Conservation (phyloP, 1,140 invertebrate species). For the Halictus rubicundus region DNA sequence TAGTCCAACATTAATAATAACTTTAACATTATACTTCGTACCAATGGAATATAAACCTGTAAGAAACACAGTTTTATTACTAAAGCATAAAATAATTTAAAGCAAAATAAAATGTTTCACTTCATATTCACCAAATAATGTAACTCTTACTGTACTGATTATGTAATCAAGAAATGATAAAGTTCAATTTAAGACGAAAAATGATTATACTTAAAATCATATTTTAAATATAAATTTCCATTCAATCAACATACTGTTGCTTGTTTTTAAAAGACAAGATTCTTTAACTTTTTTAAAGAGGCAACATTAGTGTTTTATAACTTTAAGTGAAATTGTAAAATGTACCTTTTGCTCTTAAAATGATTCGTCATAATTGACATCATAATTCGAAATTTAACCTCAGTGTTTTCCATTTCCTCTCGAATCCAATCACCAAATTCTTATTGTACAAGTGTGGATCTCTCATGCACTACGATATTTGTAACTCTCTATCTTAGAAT, state of each 20-base stretch:
- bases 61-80: slow-evolving; percentile 16
- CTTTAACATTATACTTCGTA: slow-evolving; percentile 52
- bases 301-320: not conserved
- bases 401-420: slow-evolving; percentile 11
- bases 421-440: slow-evolving; percentile 4
- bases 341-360: slow-evolving; percentile 15
- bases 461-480: not conserved
- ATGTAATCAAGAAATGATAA: not conserved
- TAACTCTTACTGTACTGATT: not conserved
- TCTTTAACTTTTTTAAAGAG: too few relatives aligned
- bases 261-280: too few relatives aligned
- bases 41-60: slow-evolving; percentile 30
- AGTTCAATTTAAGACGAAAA: not conserved
- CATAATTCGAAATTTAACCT: slow-evolving; percentile 17
- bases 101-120: not conserved
- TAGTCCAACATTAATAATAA: slow-evolving; percentile 10
- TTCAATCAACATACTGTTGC: too few relatives aligned
- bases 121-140: not conserved
- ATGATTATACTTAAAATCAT: not conserved
- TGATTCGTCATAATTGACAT: slow-evolving; percentile 19
- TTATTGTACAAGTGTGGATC: not conserved
- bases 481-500: not conserved
- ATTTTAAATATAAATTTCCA: not conserved
- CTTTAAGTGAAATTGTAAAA: not conserved
- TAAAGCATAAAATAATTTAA: not conserved